These are phyloP conservation scores for Trochalopteron elliotii DNA, from an alignment of 2,113 vertebrate species.

Conservation along the genomic window DNA sequence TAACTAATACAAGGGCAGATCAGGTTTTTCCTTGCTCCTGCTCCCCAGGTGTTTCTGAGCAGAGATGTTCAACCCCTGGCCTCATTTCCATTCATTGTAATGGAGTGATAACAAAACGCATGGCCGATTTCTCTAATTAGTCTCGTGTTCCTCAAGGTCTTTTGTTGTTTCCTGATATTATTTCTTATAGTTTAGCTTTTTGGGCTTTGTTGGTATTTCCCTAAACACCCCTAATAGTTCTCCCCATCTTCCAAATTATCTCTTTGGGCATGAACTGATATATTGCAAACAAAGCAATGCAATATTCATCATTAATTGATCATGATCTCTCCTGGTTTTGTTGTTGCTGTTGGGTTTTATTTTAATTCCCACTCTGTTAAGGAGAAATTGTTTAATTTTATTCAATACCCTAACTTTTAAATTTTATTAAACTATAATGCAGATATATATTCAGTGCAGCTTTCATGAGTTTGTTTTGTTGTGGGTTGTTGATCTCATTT, in stretches of 20 bases:
- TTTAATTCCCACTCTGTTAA: slow-evolving; percentile 23
- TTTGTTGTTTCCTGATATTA: slow-evolving; percentile 9
- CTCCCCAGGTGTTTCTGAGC: slow-evolving; percentile 29
- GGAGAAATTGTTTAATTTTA: slow-evolving; percentile 36
- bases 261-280: slow-evolving; percentile 64
- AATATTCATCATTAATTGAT: slow-evolving; percentile 65
- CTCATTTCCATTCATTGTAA: slow-evolving; percentile 58
- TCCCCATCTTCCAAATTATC: slow-evolving; percentile 25
- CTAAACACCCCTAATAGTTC: neutral
- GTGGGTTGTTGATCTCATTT: slow-evolving; percentile 28
- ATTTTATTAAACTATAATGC: slow-evolving; percentile 25
- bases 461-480: slow-evolving; percentile 16
- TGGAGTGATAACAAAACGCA: slow-evolving; percentile 63
- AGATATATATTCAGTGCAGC: slow-evolving; percentile 15
- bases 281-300: slow-evolving; percentile 44
- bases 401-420: slow-evolving; percentile 35
- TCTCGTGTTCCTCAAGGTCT: slow-evolving; percentile 43
- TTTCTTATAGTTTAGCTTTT: neutral
- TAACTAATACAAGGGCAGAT: slow-evolving; percentile 49
- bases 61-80: slow-evolving; percentile 19
- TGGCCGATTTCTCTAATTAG: slow-evolving; percentile 67
- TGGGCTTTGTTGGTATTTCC: slow-evolving; percentile 24
- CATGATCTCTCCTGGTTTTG: slow-evolving; percentile 30
- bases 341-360: slow-evolving; percentile 31
- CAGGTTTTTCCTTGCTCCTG: neutral